Evolutionary conservation across 2,797 vertebrate genomes (phyloP).

Genomic region (Microcaecilia unicolor): DNA sequence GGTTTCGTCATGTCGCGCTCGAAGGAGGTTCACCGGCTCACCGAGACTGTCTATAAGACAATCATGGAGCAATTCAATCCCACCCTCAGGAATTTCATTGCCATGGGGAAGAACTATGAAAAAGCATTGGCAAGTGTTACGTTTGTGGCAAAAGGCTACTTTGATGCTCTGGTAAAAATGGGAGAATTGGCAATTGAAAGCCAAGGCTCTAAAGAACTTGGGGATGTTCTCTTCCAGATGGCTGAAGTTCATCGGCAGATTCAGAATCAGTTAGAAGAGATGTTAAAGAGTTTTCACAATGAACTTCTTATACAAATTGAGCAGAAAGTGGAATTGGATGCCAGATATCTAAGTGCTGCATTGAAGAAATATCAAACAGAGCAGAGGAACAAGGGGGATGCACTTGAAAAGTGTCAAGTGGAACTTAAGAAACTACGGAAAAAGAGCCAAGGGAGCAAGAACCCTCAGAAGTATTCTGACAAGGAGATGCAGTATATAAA

Average conservation of each 20-base stretch:
- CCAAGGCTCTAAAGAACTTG: constrained; percentile 95
- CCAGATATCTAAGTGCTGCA: constrained; percentile 86
- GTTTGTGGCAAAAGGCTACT: constrained; percentile 94
- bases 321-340: constrained; percentile 95
- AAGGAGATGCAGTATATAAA: constrained; percentile 95
- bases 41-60: too few species aligned
- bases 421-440: constrained; percentile 94
- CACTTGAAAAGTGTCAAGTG: constrained; percentile 87
- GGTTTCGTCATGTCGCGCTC: too few species aligned
- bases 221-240: constrained; percentile 97
- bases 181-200: constrained; percentile 96
- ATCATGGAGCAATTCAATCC: constrained; percentile 98
- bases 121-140: constrained; percentile 97
- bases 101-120: constrained; percentile 95
- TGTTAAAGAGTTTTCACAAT: constrained; percentile 94
- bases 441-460: constrained; percentile 97
- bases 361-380: constrained; percentile 95
- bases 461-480: constrained; percentile 92
- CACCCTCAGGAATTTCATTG: constrained; percentile 87
- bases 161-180: constrained; percentile 97
- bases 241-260: constrained; percentile 96
- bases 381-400: constrained; percentile 86
- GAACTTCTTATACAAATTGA: constrained; percentile 91
- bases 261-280: constrained; percentile 94
- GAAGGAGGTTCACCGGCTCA: too few species aligned